These are phyloP conservation scores for Eupithecia insigniata DNA, from an alignment of 2,888 invertebrate genomes.

Conservation along the genomic window DNA sequence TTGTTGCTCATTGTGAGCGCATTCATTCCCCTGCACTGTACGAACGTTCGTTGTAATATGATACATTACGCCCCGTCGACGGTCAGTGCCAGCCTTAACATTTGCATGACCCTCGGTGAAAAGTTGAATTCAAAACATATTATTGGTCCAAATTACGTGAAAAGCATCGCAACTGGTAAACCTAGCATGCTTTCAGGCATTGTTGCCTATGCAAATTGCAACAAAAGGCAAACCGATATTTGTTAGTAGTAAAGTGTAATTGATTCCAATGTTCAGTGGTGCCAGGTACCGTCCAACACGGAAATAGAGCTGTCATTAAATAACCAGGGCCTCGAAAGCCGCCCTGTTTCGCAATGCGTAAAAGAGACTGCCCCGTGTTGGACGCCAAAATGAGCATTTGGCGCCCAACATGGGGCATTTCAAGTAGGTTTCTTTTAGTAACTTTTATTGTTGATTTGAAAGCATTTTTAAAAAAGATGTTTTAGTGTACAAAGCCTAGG, in stretches of 20 bases:
- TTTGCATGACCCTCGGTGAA: background rate
- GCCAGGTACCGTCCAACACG: constrained; percentile 41
- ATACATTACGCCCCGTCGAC: too few relatives aligned
- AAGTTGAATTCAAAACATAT: background rate
- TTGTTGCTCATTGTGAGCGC: too few relatives aligned
- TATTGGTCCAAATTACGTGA: background rate
- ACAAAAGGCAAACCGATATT: constrained; percentile 6
- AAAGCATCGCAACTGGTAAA: background rate
- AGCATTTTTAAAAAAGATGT: background rate
- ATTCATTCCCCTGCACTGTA: too few relatives aligned
- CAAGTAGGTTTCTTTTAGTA: background rate
- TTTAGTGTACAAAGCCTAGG: too few relatives aligned
- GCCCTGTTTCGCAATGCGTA: constrained; percentile 44
- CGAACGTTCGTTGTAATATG: too few relatives aligned
- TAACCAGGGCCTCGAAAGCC: constrained; percentile 42
- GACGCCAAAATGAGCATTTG: constrained; percentile 34
- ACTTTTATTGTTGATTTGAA: background rate
- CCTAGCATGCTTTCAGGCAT: background rate
- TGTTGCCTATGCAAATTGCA: constrained; percentile 12
- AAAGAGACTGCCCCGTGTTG: constrained; percentile 38
- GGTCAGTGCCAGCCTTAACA: too few relatives aligned
- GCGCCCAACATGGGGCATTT: constrained; percentile 22
- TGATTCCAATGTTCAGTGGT: constrained; percentile 40
- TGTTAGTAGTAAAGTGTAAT: constrained; percentile 30
- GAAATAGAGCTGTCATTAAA: constrained; percentile 43